Evolutionary conservation across 2,888 invertebrate genomes (phyloP), one percentile per base, ranked within the genome.

Genomic region (Cantharis rustica): DNA sequence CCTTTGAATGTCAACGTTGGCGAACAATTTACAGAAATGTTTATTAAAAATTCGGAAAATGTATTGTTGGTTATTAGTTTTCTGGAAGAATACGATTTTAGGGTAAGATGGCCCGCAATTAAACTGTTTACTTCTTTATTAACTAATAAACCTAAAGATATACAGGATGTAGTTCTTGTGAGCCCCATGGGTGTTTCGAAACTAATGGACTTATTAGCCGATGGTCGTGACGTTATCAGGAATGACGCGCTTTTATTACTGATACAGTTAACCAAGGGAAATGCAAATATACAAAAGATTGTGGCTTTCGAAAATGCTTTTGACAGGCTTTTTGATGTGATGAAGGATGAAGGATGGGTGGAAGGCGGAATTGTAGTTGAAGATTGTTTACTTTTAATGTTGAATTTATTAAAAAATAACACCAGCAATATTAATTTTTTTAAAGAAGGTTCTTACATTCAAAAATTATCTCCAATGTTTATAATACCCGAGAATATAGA

Each of bases 291-390:
- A 84, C 98, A 99, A 88, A 99, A 99, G 89, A 98, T 99, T 84
- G 98, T 99, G 0, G 98, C 99, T 0, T 99, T 99, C 87, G 99
- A 99, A 88, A 99, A 98, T 89, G 98, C 98, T 0, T 99, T 99
- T 86, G 98, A 98, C 88, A 92, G 96, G 81, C 90, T 99, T 26
- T 95, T 99, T 82, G 97, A 97, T 86, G 97, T 99, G 10, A 95
- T 99, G 11, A 91, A 91, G 2, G 82, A 83, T 71, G 99, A 99
- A 88, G 98, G 98, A 3, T 95, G 93, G 83, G 95, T 96, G 1
- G 97, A 98, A 86, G 98, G 98, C 68, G 98, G 98, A 79, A 98
- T 99, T 73, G 97, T 99, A 0, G 98, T 99, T 0, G 98, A 99
- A 90, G 99, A 99, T 88, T 99, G 99, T 87, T 90, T 99, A 3